Evolutionary conservation across 2,113 vertebrate species (phyloP), one percentile per base, ranked within the genome.

Genomic region (Mohoua ochrocephala): DNA sequence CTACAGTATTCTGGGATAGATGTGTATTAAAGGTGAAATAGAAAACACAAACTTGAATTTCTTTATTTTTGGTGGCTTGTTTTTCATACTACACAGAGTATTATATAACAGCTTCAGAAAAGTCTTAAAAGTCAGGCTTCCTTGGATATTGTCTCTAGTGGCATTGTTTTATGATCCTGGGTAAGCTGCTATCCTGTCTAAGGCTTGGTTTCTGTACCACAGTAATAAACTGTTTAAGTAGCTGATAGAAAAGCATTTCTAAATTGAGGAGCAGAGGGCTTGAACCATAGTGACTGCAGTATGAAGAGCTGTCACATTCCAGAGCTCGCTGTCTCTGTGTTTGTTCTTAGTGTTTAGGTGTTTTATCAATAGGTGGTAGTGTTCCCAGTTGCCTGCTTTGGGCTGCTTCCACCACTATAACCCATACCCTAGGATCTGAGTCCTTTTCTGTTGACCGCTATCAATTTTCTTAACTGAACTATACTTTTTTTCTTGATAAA

Each of bases 291-390:
- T 64, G 79, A 52, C 18, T 79, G 30, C 17, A n/a, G 7, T 19
- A 9, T 21, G 53, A 83, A 45, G 35, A 63, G 12, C 42, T 1
- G 1, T 57, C 0, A 2, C 6, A 2, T 59, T 85, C 42, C 33
- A 88, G 67, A 68, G 12, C 39, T 84, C 0, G 0, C 10, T 27
- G 31, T 52, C 17, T 59, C n/a, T 4, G 1, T n/a, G 19, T 41
- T 84, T 93, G 27, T 35, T 56, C 16, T 13, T 59, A 63, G 42
- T 28, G 13, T 7, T 67, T 41, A 60, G 5, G 6, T 78, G 23
- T 52, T 89, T 42, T 77, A 4, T 35, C 28, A 24, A 22, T 23
- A n/a, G 14, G 7, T 64, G 20, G 5, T 63, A 20, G 26, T 77
- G 28, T 75, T 56, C 15, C 19, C 10, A 39, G 16, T 61, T 84